Conservation (phyloP, 2,113 vertebrate species). For the Egretta garzetta region DNA sequence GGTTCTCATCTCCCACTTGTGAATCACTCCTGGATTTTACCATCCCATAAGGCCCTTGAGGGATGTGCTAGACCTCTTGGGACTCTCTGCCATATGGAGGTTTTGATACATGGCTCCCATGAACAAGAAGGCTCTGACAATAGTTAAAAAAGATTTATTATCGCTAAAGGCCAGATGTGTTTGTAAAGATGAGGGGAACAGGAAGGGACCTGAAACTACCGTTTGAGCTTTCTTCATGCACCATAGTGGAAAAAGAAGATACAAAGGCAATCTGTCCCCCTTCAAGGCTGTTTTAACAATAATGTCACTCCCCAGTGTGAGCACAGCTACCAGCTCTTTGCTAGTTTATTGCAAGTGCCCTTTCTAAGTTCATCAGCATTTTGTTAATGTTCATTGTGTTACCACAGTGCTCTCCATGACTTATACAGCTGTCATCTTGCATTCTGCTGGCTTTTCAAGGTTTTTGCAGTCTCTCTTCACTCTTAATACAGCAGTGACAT, state of each 20-base stretch:
- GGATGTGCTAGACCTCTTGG: not conserved
- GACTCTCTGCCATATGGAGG: not conserved
- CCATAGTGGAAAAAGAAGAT: not conserved
- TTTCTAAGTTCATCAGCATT: not conserved
- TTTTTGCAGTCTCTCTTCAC: not conserved
- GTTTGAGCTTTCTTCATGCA: not conserved
- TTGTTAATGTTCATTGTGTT: not conserved
- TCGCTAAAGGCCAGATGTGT: not conserved
- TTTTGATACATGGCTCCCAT: not conserved
- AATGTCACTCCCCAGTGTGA: not conserved
- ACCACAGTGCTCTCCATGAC: not conserved
- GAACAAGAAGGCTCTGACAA: not conserved
- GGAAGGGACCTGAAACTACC: not conserved
- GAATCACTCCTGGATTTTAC: not conserved
- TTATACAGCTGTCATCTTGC: not conserved
- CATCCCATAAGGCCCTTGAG: not conserved
- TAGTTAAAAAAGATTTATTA: not conserved
- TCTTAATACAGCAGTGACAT: not conserved
- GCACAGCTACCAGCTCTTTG: not conserved
- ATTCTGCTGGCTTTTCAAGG: not conserved
- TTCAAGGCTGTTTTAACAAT: not conserved
- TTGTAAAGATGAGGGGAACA: not conserved
- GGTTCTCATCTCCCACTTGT: not conserved
- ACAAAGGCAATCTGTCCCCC: not conserved
- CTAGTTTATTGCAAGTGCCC: not conserved